Conservation (phyloP, 2,888 invertebrate species). For the Mimas tiliae region DNA sequence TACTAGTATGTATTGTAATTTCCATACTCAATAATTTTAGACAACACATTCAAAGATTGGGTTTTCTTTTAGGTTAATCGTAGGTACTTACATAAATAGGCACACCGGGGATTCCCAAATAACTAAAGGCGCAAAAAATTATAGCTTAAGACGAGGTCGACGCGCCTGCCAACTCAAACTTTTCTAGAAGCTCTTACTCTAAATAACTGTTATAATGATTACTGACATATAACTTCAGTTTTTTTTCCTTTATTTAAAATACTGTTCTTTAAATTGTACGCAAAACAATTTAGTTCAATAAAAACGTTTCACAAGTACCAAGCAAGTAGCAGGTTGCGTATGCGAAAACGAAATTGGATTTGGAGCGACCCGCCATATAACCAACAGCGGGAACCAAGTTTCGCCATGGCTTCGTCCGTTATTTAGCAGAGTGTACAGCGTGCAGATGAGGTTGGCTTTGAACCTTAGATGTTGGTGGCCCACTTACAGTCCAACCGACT, state of each 20-base stretch:
- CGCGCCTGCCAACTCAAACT: conserved; percentile 24
- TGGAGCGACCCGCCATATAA: too few species aligned
- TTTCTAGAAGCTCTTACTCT: not conserved
- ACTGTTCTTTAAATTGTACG: too few species aligned
- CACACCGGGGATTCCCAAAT: conserved; percentile 66
- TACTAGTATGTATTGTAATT: not conserved
- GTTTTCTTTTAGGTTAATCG: not conserved
- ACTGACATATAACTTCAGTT: conserved; percentile 4
- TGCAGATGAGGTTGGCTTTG: too few species aligned
- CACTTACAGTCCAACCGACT: too few species aligned
- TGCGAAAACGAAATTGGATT: not conserved
- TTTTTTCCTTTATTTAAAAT: too few species aligned
- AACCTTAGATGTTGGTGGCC: too few species aligned
- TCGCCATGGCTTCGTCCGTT: too few species aligned
- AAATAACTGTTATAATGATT: not conserved
- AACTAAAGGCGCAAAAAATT: conserved; percentile 56
- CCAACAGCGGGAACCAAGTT: too few species aligned
- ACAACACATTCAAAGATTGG: not conserved
- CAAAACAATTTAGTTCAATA: conserved; percentile 1
- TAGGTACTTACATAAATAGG: conserved; percentile 42
- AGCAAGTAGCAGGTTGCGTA: not conserved
- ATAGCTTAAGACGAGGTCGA: conserved; percentile 57
- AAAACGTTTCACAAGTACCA: not conserved
- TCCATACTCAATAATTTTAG: not conserved
- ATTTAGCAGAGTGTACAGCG: too few species aligned